Conservation (phyloP, 2,888 invertebrate species). For the Oxyteleia sp. region DNA sequence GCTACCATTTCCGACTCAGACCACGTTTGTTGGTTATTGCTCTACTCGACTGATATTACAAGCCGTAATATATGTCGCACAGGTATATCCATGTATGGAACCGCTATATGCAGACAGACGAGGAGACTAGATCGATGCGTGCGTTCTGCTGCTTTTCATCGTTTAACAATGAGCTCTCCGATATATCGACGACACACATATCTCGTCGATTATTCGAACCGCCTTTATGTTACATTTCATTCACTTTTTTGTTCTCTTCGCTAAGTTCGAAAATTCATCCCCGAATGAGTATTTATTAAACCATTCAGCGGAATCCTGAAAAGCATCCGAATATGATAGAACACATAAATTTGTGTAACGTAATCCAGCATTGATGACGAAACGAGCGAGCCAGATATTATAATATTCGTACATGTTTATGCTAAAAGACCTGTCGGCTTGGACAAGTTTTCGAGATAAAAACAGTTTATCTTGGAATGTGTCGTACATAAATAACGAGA, state of each 20-base stretch:
- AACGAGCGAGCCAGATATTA: not conserved
- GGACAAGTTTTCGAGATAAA: not conserved
- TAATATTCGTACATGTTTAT: too few relatives aligned
- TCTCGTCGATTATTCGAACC: conserved; percentile 69
- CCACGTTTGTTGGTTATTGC: conserved; percentile 69
- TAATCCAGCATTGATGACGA: not conserved
- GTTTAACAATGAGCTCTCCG: conserved; percentile 72
- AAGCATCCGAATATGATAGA: not conserved
- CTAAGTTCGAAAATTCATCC: conserved; percentile 31
- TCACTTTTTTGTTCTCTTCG: conserved; percentile 40
- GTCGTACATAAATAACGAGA: conserved; percentile 49
- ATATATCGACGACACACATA: conserved; percentile 68
- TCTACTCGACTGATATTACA: conserved; percentile 74
- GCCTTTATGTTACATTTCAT: conserved; percentile 55
- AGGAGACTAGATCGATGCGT: conserved; percentile 70
- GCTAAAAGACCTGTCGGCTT: not conserved
- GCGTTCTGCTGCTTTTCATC: conserved; percentile 70
- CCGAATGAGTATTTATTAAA: conserved; percentile 42
- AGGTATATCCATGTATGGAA: conserved; percentile 71
- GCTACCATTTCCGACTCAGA: conserved; percentile 55
- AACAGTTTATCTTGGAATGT: not conserved
- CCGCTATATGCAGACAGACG: conserved; percentile 70
- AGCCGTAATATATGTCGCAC: conserved; percentile 70
- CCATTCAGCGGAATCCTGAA: conserved; percentile 19
- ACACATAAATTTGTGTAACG: not conserved